Evolutionary conservation across 1,140 invertebrate genomes (phyloP).

Genomic region (Anastatus disparis): DNA sequence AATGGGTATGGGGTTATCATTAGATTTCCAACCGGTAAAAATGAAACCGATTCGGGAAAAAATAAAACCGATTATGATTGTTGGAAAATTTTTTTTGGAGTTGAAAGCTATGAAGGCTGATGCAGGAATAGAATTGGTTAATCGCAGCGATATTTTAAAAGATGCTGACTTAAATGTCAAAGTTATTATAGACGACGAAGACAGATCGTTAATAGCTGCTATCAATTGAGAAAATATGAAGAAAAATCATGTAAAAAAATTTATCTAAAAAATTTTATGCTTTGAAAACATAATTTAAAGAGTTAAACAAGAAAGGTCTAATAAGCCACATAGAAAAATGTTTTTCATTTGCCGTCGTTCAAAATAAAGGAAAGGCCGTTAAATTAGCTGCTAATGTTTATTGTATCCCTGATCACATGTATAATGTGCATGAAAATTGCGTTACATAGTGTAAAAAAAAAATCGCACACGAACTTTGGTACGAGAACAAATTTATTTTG

Average conservation of each 20-base stretch:
- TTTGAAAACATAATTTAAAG: background rate
- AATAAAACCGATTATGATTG: background rate
- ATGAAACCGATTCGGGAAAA: background rate
- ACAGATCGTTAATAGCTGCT: slow-evolving; percentile 17
- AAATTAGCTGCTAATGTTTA: background rate
- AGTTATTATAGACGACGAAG: slow-evolving; percentile 36
- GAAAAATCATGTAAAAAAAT: slow-evolving; percentile 14
- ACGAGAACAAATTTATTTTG: background rate
- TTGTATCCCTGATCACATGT: slow-evolving; percentile 5
- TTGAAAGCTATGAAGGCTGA: slow-evolving; percentile 44
- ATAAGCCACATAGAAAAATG: slow-evolving; percentile 23
- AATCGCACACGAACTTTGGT: background rate
- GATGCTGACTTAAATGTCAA: background rate
- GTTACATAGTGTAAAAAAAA: background rate
- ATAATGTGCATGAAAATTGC: slow-evolving; percentile 11
- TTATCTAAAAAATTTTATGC: slow-evolving; percentile 6
- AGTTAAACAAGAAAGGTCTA: slow-evolving; percentile 10
- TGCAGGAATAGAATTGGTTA: background rate
- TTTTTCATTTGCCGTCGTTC: slow-evolving; percentile 8
- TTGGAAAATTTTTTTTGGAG: slow-evolving; percentile 22
- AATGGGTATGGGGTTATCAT: slow-evolving; percentile 17
- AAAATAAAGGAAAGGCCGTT: slow-evolving; percentile 3
- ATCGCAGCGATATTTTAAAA: slow-evolving; percentile 29
- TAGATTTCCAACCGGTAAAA: background rate
- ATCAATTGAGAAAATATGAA: background rate